Evolutionary conservation across 2,797 vertebrate genomes (phyloP).

Genomic region (Eupleurogrammus muticus): DNA sequence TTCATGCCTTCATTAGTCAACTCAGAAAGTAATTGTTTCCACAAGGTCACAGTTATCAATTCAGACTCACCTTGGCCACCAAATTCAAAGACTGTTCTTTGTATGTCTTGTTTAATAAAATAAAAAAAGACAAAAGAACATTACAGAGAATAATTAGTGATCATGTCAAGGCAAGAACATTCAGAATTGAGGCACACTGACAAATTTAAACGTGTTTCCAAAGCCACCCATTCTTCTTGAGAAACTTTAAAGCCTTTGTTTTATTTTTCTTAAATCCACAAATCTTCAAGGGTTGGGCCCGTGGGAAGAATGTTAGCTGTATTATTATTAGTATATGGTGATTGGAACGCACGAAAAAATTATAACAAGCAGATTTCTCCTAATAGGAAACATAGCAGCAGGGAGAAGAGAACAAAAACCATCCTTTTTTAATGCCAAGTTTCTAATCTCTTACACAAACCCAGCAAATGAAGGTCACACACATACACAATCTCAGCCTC

Average conservation of each 20-base stretch:
- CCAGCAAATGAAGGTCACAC: slow-evolving; percentile 34
- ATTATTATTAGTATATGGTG: slow-evolving; percentile 38
- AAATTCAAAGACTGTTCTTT: slow-evolving; percentile 4
- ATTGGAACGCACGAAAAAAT: slow-evolving; percentile 4
- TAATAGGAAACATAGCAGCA: slow-evolving; percentile 21
- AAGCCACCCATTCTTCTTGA: background rate
- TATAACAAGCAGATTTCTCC: slow-evolving; percentile 37
- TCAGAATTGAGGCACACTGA: background rate
- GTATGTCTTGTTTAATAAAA: background rate
- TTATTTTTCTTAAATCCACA: slow-evolving; percentile 19
- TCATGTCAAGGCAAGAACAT: background rate
- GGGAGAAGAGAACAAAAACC: slow-evolving; percentile 13
- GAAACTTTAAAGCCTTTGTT: slow-evolving; percentile 29
- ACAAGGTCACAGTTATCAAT: background rate
- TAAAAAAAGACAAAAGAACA: background rate
- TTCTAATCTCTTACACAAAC: slow-evolving; percentile 35
- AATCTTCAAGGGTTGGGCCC: slow-evolving; percentile 20
- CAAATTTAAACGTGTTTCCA: background rate
- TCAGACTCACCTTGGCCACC: background rate
- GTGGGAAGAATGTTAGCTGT: slow-evolving; percentile 2
- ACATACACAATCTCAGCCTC: slow-evolving; percentile 27
- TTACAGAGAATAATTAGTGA: background rate
- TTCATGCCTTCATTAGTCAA: too few species aligned
- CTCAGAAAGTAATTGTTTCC: background rate
- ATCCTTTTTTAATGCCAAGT: slow-evolving; percentile 18